A percentile compares a stretch with the other conserved stretches of the same genome.
These are phyloP conservation scores for Pleuronectes platessa DNA, from an alignment of 2,113 vertebrate genomes.

Conservation along the genomic window DNA sequence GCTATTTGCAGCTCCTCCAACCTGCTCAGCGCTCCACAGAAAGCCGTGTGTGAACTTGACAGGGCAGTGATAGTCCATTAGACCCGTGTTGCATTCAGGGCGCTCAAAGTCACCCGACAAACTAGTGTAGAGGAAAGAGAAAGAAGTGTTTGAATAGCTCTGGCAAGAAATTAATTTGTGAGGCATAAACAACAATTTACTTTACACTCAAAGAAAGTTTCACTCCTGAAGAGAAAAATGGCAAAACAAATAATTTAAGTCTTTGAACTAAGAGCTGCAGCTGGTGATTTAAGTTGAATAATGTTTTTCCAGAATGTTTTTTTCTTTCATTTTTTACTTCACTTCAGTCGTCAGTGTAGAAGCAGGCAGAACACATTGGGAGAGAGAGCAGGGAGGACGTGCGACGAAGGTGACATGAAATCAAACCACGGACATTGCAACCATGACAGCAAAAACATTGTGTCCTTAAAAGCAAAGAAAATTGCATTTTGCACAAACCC, in stretches of 20 bases:
- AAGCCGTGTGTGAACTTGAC: constrained; percentile 33
- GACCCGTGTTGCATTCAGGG: constrained; percentile 14
- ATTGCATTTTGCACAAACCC: too few species aligned
- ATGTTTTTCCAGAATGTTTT: too few species aligned
- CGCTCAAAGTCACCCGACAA: constrained; percentile 31
- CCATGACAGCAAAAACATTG: too few species aligned
- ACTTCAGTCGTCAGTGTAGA: background rate
- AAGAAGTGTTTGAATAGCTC: background rate
- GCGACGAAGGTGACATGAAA: background rate
- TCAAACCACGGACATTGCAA: background rate
- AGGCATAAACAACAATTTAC: background rate
- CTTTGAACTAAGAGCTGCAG: too few species aligned
- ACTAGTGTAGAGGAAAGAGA: background rate
- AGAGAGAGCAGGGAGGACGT: background rate
- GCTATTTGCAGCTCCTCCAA: constrained; percentile 46
- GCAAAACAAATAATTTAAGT: too few species aligned
- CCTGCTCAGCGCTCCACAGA: constrained; percentile 8
- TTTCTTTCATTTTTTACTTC: too few species aligned
- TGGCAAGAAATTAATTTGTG: background rate
- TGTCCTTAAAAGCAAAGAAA: too few species aligned
- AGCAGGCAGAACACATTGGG: background rate
- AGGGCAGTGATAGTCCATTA: constrained; percentile 42
- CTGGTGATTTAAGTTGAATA: too few species aligned
- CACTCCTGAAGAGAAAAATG: background rate
- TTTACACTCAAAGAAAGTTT: background rate